phyloP scores from a whole-genome alignment of 2,113 vertebrate species.

The Vicugna pacos region DNA sequence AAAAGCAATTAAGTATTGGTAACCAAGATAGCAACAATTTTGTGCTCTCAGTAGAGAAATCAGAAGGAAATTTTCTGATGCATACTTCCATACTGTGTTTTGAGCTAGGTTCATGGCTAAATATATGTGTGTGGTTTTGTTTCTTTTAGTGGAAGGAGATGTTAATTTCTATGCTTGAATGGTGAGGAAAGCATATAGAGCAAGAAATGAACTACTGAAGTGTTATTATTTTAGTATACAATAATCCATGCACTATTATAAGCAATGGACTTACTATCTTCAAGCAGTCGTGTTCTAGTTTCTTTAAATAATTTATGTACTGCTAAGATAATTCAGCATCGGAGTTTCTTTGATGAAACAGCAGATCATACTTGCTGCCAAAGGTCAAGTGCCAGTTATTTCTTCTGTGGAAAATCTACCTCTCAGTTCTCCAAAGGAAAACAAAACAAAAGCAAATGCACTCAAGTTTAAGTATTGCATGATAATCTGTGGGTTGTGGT shows the following conservation, averaged over 20 bases:
- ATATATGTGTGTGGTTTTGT: background rate
- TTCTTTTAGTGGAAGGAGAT: conserved; percentile 38
- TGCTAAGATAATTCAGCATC: conserved; percentile 73
- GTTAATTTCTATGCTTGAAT: background rate
- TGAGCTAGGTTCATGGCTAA: background rate
- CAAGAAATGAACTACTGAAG: background rate
- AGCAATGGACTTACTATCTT: conserved; percentile 53
- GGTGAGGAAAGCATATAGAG: background rate
- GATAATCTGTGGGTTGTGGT: conserved; percentile 6
- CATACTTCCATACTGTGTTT: background rate
- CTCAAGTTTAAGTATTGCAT: background rate
- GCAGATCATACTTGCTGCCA: conserved; percentile 66
- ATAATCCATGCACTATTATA: background rate
- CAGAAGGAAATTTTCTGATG: background rate
- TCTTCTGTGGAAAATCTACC: conserved; percentile 72
- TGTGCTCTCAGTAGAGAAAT: conserved; percentile 18
- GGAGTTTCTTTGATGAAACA: conserved; percentile 64
- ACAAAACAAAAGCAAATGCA: conserved; percentile 1
- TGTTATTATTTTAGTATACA: background rate
- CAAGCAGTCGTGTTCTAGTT: conserved; percentile 39
- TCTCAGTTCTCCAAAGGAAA: conserved; percentile 63
- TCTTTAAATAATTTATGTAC: conserved; percentile 62
- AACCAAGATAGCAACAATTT: background rate
- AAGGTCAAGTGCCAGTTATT: conserved; percentile 66
- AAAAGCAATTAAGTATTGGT: conserved; percentile 5